Base-by-base conservation (phyloP, 2,797 vertebrate genomes). In the Heterohyrax brucei region DNA sequence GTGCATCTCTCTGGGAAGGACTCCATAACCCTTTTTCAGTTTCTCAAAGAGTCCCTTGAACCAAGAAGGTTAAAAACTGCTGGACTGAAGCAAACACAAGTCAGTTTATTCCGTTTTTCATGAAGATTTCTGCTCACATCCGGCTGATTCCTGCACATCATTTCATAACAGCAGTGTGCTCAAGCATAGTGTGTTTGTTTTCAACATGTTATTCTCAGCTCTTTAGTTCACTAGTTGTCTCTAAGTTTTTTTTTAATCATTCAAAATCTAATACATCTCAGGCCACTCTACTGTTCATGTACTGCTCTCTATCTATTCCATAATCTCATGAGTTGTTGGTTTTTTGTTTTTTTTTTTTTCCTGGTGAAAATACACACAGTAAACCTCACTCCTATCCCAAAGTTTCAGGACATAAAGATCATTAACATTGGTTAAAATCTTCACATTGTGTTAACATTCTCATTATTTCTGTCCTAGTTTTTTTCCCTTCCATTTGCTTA, bases 41-140 rank as follows among this genome's bases (percentile, higher is more conserved):
- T 96, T 97, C 96, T 96, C 96, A 97, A 95, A 96, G 93, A 97
- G 75, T 82, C 44, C 70, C 79, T 94, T 87, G 91, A 97, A 92
- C 91, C 78, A 92, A 95, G 92, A 95, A 97, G 92, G 92, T 96
- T 95, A 94, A 95, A 96, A 96, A 95, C 39, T 56, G 89, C 96
- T 81, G 79, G 64, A 70, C 75, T 78, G 62, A 95, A 21, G 53
- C 86, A 95, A 95, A 95, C 50, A 93, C 61, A 95, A 95, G 66
- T 84, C 30, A 33, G 30, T 84, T 93, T 95, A 79, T 95, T 96
- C 76, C 68, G 28, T 80, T 91, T 95, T 73, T 44, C 3, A 82
- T 91, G 39, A 95, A 75, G 44, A 4, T 93, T 95, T 92, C 77
- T 78, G 53, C 21, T 62, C 72, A 96, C 64, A 92, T 88, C 73